phyloP scores from a whole-genome alignment of 2,113 vertebrate genomes.

The Aleadryas rufinucha region DNA sequence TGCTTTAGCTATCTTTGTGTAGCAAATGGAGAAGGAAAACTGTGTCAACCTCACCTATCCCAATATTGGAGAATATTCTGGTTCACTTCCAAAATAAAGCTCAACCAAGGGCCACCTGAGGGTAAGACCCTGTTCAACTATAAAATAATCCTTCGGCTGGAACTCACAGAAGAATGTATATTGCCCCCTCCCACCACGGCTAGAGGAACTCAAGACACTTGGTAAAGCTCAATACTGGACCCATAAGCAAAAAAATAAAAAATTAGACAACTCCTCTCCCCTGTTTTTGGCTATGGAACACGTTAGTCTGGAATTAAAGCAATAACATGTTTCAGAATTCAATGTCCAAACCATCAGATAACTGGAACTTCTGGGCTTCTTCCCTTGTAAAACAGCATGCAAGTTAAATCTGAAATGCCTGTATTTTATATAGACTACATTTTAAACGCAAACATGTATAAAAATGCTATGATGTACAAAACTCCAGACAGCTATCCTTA shows the following conservation, averaged over 20 bases:
- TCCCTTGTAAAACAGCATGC: not conserved
- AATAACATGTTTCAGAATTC: constrained; percentile 31
- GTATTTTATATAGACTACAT: not conserved
- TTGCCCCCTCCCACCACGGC: not conserved
- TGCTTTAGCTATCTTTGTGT: not conserved
- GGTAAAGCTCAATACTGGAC: not conserved
- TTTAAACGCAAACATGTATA: constrained; percentile 10
- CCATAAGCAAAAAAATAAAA: not conserved
- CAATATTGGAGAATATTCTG: not conserved
- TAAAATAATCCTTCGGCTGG: not conserved
- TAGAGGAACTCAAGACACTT: not conserved
- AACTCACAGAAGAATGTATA: not conserved
- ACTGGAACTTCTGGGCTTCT: not conserved
- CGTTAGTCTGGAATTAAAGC: constrained; percentile 4
- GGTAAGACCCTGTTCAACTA: not conserved
- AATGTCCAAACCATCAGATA: not conserved
- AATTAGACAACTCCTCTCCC: not conserved
- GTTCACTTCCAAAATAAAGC: not conserved
- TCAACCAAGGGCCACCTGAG: not conserved
- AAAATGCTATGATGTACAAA: not conserved
- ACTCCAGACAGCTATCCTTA: not conserved
- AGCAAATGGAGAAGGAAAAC: not conserved
- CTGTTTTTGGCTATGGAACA: not conserved
- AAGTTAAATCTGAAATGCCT: constrained; percentile 21
- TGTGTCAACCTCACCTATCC: not conserved